Percentiles rank a stretch among this genome's conserved stretches.
Conservation (phyloP, 2,113 vertebrate species). For the Perccottus glenii region DNA sequence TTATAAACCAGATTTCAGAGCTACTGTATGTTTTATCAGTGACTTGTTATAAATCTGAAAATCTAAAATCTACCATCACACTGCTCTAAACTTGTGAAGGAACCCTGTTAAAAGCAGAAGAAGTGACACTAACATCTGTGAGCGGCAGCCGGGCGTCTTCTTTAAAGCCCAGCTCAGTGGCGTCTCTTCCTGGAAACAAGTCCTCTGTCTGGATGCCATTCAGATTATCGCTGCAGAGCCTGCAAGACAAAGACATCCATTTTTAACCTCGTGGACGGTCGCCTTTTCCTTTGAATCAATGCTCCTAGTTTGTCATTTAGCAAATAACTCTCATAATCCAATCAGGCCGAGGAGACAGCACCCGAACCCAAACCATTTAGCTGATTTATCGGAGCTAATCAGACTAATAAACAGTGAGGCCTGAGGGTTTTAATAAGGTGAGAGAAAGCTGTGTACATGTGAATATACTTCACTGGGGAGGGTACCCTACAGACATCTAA, state of each 20-base stretch:
- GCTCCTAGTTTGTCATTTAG: slow-evolving; percentile 30
- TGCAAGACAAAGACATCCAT: slow-evolving; percentile 55
- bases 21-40: too few species aligned
- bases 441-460: background rate
- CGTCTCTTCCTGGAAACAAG: slow-evolving; percentile 52
- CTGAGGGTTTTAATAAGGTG: background rate
- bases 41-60: too few species aligned
- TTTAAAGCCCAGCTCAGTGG: slow-evolving; percentile 47
- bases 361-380: slow-evolving; percentile 13
- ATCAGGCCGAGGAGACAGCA: background rate
- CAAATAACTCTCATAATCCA: slow-evolving; percentile 46
- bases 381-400: slow-evolving; percentile 17
- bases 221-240: slow-evolving; percentile 50
- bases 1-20: too few species aligned
- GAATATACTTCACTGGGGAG: background rate
- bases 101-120: background rate
- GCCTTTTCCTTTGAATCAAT: slow-evolving; percentile 40
- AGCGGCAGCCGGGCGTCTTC: slow-evolving; percentile 63
- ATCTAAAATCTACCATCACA: too few species aligned
- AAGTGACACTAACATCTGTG: slow-evolving; percentile 54
- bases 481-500: too few species aligned
- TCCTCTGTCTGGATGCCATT: slow-evolving; percentile 59
- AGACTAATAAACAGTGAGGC: slow-evolving; percentile 3
- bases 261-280: slow-evolving; percentile 34
- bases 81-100: slow-evolving; percentile 10